A percentile compares a stretch with the other conserved stretches of the same genome.
Conservation (phyloP, 1,140 invertebrate genomes). For the Brachionus calyciflorus region DNA sequence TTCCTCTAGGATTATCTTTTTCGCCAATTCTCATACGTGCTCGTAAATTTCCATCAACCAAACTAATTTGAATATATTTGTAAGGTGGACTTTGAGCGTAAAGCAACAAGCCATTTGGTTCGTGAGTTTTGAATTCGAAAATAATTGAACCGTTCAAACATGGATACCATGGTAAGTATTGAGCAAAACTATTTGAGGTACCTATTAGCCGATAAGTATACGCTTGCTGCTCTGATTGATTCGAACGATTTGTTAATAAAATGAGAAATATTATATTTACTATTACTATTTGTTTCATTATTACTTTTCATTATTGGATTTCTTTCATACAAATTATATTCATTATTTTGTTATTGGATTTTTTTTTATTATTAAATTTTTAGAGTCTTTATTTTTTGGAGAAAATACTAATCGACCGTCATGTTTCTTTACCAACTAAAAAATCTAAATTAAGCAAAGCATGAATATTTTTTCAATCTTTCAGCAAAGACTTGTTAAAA, state of each 20-base stretch:
- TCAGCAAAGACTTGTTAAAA: too few relatives aligned
- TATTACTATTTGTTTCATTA: too few relatives aligned
- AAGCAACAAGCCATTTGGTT: slow-evolving; percentile 85
- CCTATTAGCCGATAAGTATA: slow-evolving; percentile 34
- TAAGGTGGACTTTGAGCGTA: slow-evolving; percentile 69
- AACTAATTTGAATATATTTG: slow-evolving; percentile 44
- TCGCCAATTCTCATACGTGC: slow-evolving; percentile 67
- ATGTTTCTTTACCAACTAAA: too few relatives aligned
- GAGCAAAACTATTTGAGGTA: not conserved
- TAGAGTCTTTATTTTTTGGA: too few relatives aligned
- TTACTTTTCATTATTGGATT: too few relatives aligned
- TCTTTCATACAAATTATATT: too few relatives aligned
- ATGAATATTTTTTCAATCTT: too few relatives aligned
- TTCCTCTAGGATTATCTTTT: slow-evolving; percentile 43
- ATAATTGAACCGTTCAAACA: slow-evolving; percentile 79
- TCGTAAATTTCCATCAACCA: slow-evolving; percentile 56
- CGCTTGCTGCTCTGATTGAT: not conserved
- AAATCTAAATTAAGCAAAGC: too few relatives aligned
- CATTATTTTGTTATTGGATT: too few relatives aligned
- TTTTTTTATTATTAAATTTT: too few relatives aligned
- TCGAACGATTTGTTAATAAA: not conserved
- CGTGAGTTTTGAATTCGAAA: slow-evolving; percentile 81
- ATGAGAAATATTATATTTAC: too few relatives aligned
- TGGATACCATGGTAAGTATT: slow-evolving; percentile 65
- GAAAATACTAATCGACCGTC: too few relatives aligned